Evolutionary conservation across 2,113 vertebrate species (phyloP).

Genomic region (Pollachius pollachius): DNA sequence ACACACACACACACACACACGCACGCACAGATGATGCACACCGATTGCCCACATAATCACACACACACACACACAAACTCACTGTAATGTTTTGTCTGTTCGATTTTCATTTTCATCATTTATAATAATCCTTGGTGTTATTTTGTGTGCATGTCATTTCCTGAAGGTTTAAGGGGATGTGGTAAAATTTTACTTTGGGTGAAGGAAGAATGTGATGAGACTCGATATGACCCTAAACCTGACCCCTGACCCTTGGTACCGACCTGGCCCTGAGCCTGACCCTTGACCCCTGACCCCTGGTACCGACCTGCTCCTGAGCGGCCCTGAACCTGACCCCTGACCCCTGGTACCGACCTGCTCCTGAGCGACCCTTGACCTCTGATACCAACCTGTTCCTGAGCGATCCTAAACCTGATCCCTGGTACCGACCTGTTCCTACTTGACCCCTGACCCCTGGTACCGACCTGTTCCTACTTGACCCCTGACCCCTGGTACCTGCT

Average conservation of each 20-base stretch:
- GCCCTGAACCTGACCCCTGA: slow-evolving; percentile 23
- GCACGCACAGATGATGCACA: neutral
- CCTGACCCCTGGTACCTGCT: slow-evolving; percentile 69
- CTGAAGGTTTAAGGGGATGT: too few relatives aligned
- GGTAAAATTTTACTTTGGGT: neutral
- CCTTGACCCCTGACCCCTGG: neutral
- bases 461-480: slow-evolving; percentile 80
- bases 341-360: slow-evolving; percentile 76
- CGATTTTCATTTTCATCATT: neutral
- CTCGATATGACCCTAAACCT: neutral
- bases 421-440: slow-evolving; percentile 82
- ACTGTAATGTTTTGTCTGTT: neutral
- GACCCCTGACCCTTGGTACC: neutral
- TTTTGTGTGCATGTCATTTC: too few relatives aligned
- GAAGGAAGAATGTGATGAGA: neutral
- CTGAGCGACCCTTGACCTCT: slow-evolving; percentile 63
- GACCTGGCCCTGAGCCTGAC: slow-evolving; percentile 24
- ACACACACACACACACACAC: neutral
- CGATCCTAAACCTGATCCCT: slow-evolving; percentile 35
- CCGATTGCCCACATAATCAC: neutral
- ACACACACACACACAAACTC: neutral
- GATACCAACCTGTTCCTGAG: slow-evolving; percentile 83
- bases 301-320: slow-evolving; percentile 83
- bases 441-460: slow-evolving; percentile 31
- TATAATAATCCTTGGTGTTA: too few relatives aligned